Evolutionary conservation across 2,888 invertebrate species (phyloP), one percentile per base, ranked within the genome.

Genomic region (Gastrophysa polygoni): DNA sequence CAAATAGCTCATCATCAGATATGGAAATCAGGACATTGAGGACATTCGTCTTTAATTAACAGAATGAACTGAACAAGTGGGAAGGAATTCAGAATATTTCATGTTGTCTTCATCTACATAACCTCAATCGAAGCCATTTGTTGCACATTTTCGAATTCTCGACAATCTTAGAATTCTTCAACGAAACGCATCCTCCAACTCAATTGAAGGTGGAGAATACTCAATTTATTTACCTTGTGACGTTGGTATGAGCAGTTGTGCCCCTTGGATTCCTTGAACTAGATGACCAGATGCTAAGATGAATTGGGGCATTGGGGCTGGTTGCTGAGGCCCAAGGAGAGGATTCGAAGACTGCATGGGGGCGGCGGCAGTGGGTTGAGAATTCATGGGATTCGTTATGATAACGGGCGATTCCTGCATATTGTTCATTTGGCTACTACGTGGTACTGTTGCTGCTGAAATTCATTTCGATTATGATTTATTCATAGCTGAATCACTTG

Each of bases 171-270:
- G n/a, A n/a, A n/a, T n/a, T n/a, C n/a, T n/a, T n/a, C n/a, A n/a
- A n/a, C n/a, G n/a, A n/a, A n/a, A n/a, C n/a, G n/a, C n/a, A n/a
- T n/a, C n/a, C n/a, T n/a, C n/a, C n/a, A n/a, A n/a, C n/a, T n/a
- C n/a, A n/a, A n/a, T 43, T 8, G 32, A 32, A 24, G 44, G 18
- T 43, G 14, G 14, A 28, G 8, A 47, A 57, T 32, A 16, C n/a
- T n/a, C n/a, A n/a, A n/a, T n/a, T n/a, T 24, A 24, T 5, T 24
- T 70, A 74, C 75, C 75, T 73, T 75, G 75, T 66, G 96, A 94
- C 58, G 96, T 96, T 55, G 96, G 96, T 83, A 97, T 96, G 75
- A 96, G 89, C 61, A 97, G 87, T 80, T 96, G 96, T 49, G 95
- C 95, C 11, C 95, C 95, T 82, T 95, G 95, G 73, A 95, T 94